Evolutionary conservation across 2,113 vertebrate genomes (phyloP).

Genomic region (Ceyx cyanopectus): DNA sequence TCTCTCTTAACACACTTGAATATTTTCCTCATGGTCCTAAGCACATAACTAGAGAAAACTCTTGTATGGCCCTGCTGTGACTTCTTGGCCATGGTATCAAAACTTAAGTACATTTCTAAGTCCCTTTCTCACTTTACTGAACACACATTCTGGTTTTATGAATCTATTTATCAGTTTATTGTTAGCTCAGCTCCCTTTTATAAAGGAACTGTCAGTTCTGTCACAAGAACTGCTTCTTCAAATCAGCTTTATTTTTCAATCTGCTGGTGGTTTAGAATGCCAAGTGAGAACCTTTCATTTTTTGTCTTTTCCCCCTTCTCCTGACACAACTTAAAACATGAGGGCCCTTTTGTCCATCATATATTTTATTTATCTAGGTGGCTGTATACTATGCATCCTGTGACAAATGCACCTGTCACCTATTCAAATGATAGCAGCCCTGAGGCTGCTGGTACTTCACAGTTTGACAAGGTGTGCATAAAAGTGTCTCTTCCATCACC

Average conservation of each 20-base stretch:
- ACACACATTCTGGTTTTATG: background rate
- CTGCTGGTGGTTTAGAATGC: background rate
- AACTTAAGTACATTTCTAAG: background rate
- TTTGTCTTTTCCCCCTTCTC: background rate
- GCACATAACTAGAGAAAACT: background rate
- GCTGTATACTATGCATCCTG: background rate
- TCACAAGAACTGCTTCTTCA: conserved; percentile 21
- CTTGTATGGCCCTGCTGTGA: background rate
- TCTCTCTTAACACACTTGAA: background rate
- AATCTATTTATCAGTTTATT: conserved; percentile 40
- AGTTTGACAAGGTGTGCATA: conserved; percentile 34
- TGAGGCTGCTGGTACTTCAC: background rate
- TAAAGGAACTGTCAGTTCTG: conserved; percentile 15
- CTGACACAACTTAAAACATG: background rate
- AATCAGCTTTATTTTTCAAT: conserved; percentile 28
- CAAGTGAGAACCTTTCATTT: background rate
- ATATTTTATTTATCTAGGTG: conserved; percentile 13
- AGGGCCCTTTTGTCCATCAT: background rate
- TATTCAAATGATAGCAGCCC: background rate
- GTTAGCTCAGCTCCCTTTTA: conserved; percentile 34
- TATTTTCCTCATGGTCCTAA: background rate
- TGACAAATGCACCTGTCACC: conserved; percentile 55
- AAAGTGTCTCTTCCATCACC: conserved; percentile 32
- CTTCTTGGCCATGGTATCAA: background rate
- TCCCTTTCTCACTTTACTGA: background rate